A percentile compares a stretch with the other conserved stretches of the same genome.
Conservation (phyloP, 2,113 vertebrate genomes). For the Toxostoma redivivum region DNA sequence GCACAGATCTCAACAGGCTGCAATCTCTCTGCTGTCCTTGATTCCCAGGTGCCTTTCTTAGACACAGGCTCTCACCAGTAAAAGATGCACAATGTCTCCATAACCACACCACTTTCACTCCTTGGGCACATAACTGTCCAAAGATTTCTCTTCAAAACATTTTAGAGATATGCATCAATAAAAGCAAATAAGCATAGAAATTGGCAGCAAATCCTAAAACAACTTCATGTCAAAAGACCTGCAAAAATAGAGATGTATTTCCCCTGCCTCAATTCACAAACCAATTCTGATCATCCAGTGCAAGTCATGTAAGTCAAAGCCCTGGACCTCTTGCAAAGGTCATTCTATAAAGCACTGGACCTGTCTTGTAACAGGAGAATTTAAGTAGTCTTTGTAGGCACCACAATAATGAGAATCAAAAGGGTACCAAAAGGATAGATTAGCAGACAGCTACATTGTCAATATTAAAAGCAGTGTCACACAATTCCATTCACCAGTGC, state of each 20-base stretch:
- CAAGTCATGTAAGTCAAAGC: background rate
- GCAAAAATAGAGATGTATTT: background rate
- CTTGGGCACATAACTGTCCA: background rate
- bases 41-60: background rate
- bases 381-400: background rate
- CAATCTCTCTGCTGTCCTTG: background rate
- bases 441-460: background rate
- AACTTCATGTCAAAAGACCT: background rate
- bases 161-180: background rate
- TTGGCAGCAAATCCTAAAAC: background rate
- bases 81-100: background rate
- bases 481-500: background rate
- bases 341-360: background rate
- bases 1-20: background rate
- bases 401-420: background rate
- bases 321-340: background rate
- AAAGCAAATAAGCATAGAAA: background rate
- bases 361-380: background rate
- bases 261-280: background rate
- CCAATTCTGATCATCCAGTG: background rate
- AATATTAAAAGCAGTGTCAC: background rate
- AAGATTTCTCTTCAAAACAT: background rate
- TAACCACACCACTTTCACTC: background rate
- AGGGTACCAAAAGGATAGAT: background rate
- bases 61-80: background rate